Evolutionary conservation across 2,797 vertebrate species (phyloP).

Genomic region (Rallus crepitans): DNA sequence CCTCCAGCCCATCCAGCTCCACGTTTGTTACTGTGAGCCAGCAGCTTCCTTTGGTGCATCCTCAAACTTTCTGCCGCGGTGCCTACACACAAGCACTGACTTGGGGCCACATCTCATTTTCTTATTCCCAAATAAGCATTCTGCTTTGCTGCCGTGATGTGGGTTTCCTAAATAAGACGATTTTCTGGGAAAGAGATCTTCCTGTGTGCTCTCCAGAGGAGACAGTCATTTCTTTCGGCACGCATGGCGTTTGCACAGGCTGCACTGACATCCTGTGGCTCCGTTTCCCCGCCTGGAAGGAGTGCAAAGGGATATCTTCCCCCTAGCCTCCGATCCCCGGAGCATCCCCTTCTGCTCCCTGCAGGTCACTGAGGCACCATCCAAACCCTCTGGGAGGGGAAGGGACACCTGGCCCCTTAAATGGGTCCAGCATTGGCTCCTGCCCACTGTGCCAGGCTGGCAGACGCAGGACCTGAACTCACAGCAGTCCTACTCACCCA

Average conservation of each 20-base stretch:
- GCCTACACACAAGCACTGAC: background rate
- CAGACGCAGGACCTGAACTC: background rate
- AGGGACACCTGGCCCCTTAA: background rate
- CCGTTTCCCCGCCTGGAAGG: background rate
- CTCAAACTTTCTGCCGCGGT: background rate
- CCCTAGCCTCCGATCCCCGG: accelerated
- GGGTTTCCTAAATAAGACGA: slow-evolving; percentile 73
- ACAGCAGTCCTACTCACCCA: background rate
- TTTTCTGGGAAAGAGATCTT: slow-evolving; percentile 57
- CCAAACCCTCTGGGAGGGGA: background rate
- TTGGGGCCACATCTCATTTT: background rate
- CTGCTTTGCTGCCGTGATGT: slow-evolving; percentile 42
- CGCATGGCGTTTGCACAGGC: slow-evolving; percentile 30
- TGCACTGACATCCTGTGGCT: slow-evolving; percentile 64
- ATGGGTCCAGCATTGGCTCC: background rate
- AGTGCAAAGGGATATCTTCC: accelerated
- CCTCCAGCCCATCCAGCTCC: background rate
- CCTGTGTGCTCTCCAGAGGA: background rate
- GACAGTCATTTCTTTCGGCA: slow-evolving; percentile 15
- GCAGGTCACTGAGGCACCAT: background rate
- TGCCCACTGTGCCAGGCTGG: background rate
- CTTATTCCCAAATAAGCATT: slow-evolving; percentile 46
- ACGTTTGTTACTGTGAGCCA: background rate
- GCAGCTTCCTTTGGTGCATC: background rate
- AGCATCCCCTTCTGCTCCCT: background rate